phyloP scores from a whole-genome alignment of 2,797 vertebrate genomes.

The Acipenser ruthenus region DNA sequence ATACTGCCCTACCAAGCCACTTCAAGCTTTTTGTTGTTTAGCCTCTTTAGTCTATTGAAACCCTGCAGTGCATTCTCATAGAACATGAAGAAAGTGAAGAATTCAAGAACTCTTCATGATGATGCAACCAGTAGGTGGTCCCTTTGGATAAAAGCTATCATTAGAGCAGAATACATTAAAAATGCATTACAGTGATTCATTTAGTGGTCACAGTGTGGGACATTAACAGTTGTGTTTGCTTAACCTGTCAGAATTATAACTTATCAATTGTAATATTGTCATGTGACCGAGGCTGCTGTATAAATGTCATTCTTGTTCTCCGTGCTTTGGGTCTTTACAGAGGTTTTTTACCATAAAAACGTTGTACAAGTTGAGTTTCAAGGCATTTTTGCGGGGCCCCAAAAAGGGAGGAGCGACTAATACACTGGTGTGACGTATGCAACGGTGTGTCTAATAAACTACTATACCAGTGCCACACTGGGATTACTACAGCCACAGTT shows the following conservation, averaged over 20 bases:
- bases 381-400: too few species aligned
- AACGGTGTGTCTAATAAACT: too few species aligned
- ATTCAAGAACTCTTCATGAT: background rate
- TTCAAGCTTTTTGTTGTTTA: background rate
- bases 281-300: too few species aligned
- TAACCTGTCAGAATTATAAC: slow-evolving; percentile 1
- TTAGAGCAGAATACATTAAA: background rate
- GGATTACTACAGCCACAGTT: too few species aligned
- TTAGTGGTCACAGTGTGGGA: background rate
- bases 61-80: background rate
- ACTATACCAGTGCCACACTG: too few species aligned
- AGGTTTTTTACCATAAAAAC: too few species aligned
- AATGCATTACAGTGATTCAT: background rate
- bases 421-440: too few species aligned
- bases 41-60: background rate
- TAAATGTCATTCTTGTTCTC: too few species aligned
- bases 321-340: too few species aligned
- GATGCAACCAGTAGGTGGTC: background rate
- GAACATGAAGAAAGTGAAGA: background rate
- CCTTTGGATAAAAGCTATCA: background rate
- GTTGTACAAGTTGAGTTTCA: too few species aligned
- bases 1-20: background rate
- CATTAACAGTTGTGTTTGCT: slow-evolving; percentile 6
- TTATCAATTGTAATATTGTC: background rate
- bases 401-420: too few species aligned